Evolutionary conservation across 1,140 invertebrate species (phyloP).

Genomic region (Lordiphosa clarofinis): DNA sequence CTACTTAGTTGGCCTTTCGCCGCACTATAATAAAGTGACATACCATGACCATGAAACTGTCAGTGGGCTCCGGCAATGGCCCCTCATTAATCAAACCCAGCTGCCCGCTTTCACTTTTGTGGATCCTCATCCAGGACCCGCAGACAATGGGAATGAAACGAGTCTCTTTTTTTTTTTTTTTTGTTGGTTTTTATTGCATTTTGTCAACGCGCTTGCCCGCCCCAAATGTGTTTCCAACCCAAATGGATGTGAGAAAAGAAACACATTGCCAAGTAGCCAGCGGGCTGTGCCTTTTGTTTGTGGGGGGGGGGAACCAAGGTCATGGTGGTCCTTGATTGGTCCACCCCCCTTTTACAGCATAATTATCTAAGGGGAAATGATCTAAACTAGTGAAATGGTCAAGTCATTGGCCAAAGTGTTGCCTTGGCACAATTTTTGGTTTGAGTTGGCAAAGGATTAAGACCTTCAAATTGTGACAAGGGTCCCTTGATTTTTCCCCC

Average conservation of each 20-base stretch:
- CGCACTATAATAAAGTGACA: constrained; percentile 49
- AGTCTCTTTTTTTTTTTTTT: too few relatives aligned
- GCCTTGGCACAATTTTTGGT: too few relatives aligned
- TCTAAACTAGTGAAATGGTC: too few relatives aligned
- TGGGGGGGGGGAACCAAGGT: too few relatives aligned
- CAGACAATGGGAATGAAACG: constrained; percentile 36
- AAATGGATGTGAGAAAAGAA: constrained; percentile 40
- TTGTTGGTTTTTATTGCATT: constrained; percentile 70
- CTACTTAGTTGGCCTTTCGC: constrained; percentile 21
- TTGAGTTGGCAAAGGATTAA: too few relatives aligned
- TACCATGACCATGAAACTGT: constrained; percentile 41
- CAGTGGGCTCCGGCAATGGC: constrained; percentile 48
- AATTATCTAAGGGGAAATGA: too few relatives aligned
- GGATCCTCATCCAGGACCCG: background rate
- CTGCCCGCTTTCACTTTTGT: constrained; percentile 10
- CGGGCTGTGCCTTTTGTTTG: too few relatives aligned
- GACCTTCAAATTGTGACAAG: too few relatives aligned
- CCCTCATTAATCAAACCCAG: constrained; percentile 67
- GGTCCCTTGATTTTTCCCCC: too few relatives aligned
- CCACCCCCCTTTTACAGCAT: too few relatives aligned
- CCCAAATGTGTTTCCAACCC: constrained; percentile 1
- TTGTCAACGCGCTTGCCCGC: constrained; percentile 41
- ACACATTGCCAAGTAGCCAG: constrained; percentile 23
- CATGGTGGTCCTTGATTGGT: too few relatives aligned
- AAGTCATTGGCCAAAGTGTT: too few relatives aligned